phyloP scores from a whole-genome alignment of 2,113 vertebrate genomes.

The Caretta caretta region DNA sequence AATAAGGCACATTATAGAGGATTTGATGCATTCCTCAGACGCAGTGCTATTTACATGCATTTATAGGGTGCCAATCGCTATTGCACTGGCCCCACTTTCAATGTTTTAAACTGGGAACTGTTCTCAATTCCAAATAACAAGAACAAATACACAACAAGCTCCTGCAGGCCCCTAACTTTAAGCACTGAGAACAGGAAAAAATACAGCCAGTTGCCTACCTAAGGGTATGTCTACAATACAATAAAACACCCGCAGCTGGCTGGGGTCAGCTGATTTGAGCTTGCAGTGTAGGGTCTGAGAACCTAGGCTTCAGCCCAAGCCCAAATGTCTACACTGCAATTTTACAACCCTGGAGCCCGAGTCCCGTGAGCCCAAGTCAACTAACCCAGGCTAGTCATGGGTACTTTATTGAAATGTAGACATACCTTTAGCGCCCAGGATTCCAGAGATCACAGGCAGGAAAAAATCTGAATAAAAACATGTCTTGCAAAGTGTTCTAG shows the following conservation, averaged over 20 bases:
- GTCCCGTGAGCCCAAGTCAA: neutral
- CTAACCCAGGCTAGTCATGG: neutral
- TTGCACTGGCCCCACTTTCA: fast-evolving
- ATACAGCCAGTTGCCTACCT: neutral
- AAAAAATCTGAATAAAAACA: neutral
- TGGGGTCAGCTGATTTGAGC: neutral
- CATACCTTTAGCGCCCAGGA: neutral
- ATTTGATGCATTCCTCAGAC: neutral
- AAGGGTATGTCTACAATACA: neutral
- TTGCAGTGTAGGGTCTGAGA: neutral
- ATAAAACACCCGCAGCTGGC: neutral
- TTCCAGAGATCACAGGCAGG: neutral
- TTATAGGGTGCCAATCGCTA: neutral
- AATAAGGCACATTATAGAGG: fast-evolving
- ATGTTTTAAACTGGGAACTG: neutral
- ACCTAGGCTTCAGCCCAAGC: neutral
- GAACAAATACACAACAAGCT: neutral
- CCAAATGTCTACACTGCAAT: neutral
- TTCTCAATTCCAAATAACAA: neutral
- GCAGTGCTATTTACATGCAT: neutral
- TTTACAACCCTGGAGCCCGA: neutral
- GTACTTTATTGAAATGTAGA: neutral
- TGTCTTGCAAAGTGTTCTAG: neutral
- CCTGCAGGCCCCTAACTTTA: fast-evolving
- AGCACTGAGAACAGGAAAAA: neutral